A percentile compares a stretch with the other conserved stretches of the same genome.
Evolutionary conservation across 1,140 invertebrate genomes (phyloP).

Genomic region (Helicoverpa zea): DNA sequence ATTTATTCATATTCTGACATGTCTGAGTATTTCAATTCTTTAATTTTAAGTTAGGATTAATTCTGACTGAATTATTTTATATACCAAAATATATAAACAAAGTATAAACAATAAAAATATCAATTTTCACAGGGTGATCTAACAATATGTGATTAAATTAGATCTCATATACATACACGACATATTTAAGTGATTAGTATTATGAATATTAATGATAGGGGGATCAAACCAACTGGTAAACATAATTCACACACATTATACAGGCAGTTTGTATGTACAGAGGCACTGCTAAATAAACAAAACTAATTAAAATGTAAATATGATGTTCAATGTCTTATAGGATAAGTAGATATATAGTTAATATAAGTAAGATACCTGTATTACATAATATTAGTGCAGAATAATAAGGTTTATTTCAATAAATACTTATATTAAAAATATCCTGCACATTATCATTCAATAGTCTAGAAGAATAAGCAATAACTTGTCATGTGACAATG

Average conservation of each 20-base stretch:
- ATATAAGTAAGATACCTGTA: slow-evolving; percentile 18
- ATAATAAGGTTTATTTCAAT: background rate
- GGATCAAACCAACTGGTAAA: slow-evolving; percentile 16
- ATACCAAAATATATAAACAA: background rate
- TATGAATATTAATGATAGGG: slow-evolving; percentile 28
- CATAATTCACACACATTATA: slow-evolving; percentile 14
- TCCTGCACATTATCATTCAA: slow-evolving; percentile 1
- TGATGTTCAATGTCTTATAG: background rate
- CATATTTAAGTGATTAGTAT: slow-evolving; percentile 21
- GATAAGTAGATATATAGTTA: background rate
- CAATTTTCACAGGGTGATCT: background rate
- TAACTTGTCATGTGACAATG: slow-evolving; percentile 49
- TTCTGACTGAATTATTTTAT: too few species aligned
- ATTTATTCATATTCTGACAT: too few species aligned
- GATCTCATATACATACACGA: slow-evolving; percentile 9
- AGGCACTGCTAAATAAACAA: slow-evolving; percentile 20
- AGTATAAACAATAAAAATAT: background rate
- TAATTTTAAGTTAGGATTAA: too few species aligned
- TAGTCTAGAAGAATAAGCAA: slow-evolving; percentile 10
- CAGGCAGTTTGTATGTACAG: slow-evolving; percentile 5
- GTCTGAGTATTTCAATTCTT: too few species aligned
- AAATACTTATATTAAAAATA: background rate
- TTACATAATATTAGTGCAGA: slow-evolving; percentile 29
- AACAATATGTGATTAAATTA: slow-evolving; percentile 40
- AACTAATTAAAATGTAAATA: slow-evolving; percentile 12